Percentiles rank a stretch among this genome's conserved stretches.
Conservation (phyloP, 37 sponge, comb jelly and placozoan species). For the Crambe crambe region DNA sequence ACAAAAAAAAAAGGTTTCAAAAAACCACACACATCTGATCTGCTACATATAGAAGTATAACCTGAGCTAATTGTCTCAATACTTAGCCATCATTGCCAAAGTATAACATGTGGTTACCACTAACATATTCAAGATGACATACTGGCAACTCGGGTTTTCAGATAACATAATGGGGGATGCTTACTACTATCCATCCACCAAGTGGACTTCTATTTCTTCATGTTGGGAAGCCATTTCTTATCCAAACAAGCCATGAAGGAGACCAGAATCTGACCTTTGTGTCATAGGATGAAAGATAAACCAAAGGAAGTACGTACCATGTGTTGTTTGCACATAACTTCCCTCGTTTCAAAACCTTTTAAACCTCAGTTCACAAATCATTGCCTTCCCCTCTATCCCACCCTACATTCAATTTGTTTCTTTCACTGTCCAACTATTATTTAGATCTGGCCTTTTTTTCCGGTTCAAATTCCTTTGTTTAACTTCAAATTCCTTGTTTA, state of each 20-base stretch:
- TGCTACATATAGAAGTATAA: no score
- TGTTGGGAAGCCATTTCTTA: neutral
- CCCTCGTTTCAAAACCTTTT: no score
- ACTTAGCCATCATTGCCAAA: neutral
- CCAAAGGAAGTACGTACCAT: neutral
- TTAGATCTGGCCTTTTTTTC: no score
- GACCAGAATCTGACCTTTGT: neutral
- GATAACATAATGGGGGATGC: neutral
- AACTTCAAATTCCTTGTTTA: no score
- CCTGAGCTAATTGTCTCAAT: neutral
- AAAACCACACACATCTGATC: neutral
- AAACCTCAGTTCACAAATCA: no score
- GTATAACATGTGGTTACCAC: neutral
- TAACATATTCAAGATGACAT: neutral
- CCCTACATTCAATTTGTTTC: no score
- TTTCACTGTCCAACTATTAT: no score
- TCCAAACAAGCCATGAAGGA: neutral
- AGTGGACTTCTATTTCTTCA: neutral
- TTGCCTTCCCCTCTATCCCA: no score
- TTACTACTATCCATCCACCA: neutral
- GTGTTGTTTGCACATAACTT: neutral
- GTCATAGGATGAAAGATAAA: neutral
- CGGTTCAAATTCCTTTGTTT: no score
- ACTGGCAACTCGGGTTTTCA: neutral
- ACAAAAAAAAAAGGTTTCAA: neutral